Evolutionary conservation across 2,113 vertebrate species (phyloP).

Genomic region (Hymenochirus boettgeri): DNA sequence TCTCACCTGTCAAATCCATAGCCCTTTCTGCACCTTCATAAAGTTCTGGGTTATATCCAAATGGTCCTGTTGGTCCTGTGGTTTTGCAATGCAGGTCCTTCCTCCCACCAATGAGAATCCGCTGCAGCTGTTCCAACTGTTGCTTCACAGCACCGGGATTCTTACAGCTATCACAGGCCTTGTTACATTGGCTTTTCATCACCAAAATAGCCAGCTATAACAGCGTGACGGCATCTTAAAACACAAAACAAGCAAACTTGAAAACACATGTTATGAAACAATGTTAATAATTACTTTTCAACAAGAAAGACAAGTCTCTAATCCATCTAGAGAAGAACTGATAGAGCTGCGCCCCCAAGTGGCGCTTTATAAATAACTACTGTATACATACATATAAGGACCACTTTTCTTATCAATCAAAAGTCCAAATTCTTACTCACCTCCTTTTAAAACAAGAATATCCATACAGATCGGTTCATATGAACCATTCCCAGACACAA

Average conservation of each 20-base stretch:
- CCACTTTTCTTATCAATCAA: no score
- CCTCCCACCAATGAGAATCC: conserved; percentile 53
- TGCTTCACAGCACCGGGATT: conserved; percentile 71
- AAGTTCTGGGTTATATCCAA: conserved; percentile 64
- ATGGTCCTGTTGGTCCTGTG: conserved; percentile 47
- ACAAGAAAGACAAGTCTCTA: no score
- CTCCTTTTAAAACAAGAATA: no score
- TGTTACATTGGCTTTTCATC: conserved; percentile 75
- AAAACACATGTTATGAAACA: no score
- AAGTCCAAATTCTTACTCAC: no score
- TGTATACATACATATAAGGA: no score
- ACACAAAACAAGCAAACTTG: conserved; percentile 6
- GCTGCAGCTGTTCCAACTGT: conserved; percentile 70
- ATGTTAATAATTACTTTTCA: no score
- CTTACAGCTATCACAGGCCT: conserved; percentile 82
- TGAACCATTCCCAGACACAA: no score
- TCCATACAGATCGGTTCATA: no score
- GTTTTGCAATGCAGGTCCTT: conserved; percentile 58
- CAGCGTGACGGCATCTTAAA: conserved; percentile 85
- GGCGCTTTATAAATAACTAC: no score
- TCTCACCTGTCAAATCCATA: conserved; percentile 82
- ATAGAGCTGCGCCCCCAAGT: no score
- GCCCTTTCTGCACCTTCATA: conserved; percentile 82
- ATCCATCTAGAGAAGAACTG: no score
- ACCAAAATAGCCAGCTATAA: conserved; percentile 88